Evolutionary conservation across 2,888 invertebrate genomes (phyloP), one percentile per base, ranked within the genome.

Genomic region (Euplexia lucipara): DNA sequence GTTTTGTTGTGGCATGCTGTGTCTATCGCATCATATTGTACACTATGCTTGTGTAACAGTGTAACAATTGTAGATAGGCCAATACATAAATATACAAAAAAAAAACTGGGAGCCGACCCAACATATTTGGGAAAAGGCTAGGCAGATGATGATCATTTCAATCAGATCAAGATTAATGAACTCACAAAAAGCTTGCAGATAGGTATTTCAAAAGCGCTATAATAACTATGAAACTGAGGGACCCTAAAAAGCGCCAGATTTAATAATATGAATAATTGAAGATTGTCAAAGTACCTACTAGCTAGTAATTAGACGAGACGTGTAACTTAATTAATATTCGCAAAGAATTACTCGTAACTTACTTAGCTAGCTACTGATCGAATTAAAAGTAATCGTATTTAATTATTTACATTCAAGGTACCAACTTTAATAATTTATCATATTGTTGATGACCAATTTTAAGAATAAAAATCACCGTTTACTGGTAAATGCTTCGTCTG

Each of bases 301-400:
- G 42, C 51, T 56, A 70, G 57, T 73, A 70, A 76, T 82, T 72
- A 70, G 57, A 64, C 56, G 51, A 49, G 57, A 62, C 66, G 26
- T 61, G 42, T 62, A 66, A 67, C 49, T 53, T 61, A 65, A 79
- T 77, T 77, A 74, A 77, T 64, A 79, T 69, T 68, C 61, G 32
- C 67, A 70, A 77, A 74, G 63, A 68, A 76, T 65, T 62, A 63
- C 16, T 39, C 30, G n/a, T 69, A 65, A 72, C 53, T 64, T 54
- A 79, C 57, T 76, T 59, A 68, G 10, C 35, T 26, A 16, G 37
- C 30, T 53, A 35, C 58, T 37, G 57, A 64, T 53, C 16, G 62
- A 51, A 70, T 65, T 66, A 60, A 60, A 53, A 44, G 42, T 66
- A 64, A 64, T 48, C 22, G 34, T 44, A 52, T 72, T 72, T 52